Evolutionary conservation across 2,888 invertebrate species (phyloP), one percentile per base, ranked within the genome.

Genomic region (Harpalus rufipes): DNA sequence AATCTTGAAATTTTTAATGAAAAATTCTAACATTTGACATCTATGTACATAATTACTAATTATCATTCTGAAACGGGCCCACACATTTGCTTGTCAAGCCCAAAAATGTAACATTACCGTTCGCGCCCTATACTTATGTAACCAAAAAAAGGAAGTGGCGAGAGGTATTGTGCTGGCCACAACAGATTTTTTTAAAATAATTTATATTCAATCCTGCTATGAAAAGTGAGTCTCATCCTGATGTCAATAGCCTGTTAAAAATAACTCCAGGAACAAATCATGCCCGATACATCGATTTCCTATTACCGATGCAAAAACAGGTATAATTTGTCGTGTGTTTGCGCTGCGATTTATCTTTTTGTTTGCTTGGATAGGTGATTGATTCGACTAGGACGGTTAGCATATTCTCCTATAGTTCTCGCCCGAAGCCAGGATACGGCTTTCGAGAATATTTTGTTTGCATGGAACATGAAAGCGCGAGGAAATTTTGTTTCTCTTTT

Each of bases 221-320:
- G 41, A 18, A 41, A 74, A 74, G 72, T 44, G 72, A 74, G 18
- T 44, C 18, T 74, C 72, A 41, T 6, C 21, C 78, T 7, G 78
- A 25, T 78, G 78, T 78, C 78, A 78, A 78, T 58, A 74, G 21
- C 58, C 58, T 12, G 78, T 78, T 58, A 78, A 78, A 78, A 78
- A 78, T 78, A 58, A 21, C 78, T n/a, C 32, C n/a, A 7, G 58
- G 56, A 78, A 81, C 65, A 81, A 81, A 65, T 65, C 44, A 14
- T 44, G 59, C 39, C 14, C 25, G 14, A 61, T 39, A 41, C 61
- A 81, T 81, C 63, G 81, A 81, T 81, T 65, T 81, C 65, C 65
- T 81, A 81, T 81, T 80, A 80, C 80, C 18, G 51, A 81, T 65
- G 63, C 63, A 81, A 81, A 81, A 81, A 81, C 81, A 81, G 63